Conservation (phyloP, 2,797 vertebrate genomes). For the Discoglossus pictus region DNA sequence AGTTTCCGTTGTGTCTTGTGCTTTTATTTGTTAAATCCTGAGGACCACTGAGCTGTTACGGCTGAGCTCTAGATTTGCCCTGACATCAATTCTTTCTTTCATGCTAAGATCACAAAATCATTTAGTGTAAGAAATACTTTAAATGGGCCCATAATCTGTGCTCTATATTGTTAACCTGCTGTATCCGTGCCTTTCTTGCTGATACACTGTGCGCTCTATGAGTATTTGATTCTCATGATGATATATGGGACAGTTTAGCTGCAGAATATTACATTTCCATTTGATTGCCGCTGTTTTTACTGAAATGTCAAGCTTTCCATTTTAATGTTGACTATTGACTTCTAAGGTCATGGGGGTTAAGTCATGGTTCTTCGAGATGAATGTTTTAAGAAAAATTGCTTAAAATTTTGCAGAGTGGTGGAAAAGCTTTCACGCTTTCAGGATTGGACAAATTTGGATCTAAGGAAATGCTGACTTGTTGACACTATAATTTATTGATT, state of each 20-base stretch:
- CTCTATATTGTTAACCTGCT: constrained; percentile 41
- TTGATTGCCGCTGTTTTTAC: constrained; percentile 45
- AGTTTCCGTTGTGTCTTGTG: too few species aligned
- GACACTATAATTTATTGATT: too few species aligned
- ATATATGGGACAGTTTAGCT: constrained; percentile 43
- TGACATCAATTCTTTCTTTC: constrained; percentile 31
- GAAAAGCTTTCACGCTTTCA: too few species aligned
- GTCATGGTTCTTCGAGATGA: constrained; percentile 14
- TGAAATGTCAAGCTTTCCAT: constrained; percentile 37
- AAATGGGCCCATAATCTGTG: constrained; percentile 44
- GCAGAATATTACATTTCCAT: constrained; percentile 37
- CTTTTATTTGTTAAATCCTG: too few species aligned
- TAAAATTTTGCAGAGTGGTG: too few species aligned
- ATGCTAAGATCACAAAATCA: constrained; percentile 39
- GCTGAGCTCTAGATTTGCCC: constrained; percentile 24
- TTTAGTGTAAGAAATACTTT: constrained; percentile 41
- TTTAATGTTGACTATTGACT: constrained; percentile 37
- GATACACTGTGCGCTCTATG: constrained; percentile 13
- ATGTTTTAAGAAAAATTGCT: constrained; percentile 2
- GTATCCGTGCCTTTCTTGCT: constrained; percentile 15
- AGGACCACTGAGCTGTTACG: constrained; percentile 11
- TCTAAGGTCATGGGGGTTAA: constrained; percentile 12
- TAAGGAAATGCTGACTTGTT: too few species aligned
- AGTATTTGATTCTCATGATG: constrained; percentile 39
- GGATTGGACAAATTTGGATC: too few species aligned